Evolutionary conservation across 2,888 invertebrate genomes (phyloP), one percentile per base, ranked within the genome.

Genomic region (Dryobota labecula): DNA sequence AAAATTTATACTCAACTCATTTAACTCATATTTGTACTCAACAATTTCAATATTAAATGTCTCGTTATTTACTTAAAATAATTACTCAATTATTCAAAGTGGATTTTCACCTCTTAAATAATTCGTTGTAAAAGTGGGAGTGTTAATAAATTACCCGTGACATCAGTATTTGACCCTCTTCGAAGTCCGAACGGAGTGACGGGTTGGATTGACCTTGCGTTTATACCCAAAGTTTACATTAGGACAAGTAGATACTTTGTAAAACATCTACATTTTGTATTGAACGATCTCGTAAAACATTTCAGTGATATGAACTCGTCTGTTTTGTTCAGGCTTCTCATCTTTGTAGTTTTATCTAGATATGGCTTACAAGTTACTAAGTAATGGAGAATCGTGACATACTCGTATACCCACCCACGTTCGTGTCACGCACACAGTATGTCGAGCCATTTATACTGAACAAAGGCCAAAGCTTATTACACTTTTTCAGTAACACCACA

Each of bases 91-190:
- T 87, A 87, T 75, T 85, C 73, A 83, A 86, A 89, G 80, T 87
- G 82, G 71, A 83, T 82, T 82, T 57, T 66, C 63, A 73, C 75
- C 81, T 81, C 83, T 85, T 85, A 85, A 87, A 89, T 88, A 87
- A 88, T 87, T 87, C 80, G 74, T 76, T 81, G 79, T 73, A 82
- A 80, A 89, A 86, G 80, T 80, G 77, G 80, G 78, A 85, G 84
- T 87, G 86, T 89, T 88, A 89, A 91, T 92, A 92, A 92, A 92
- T 92, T 89, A 91, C 76, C 80, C 86, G 84, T 87, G 89, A 89
- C 90, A 90, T 88, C 85, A 87, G 86, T 86, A 84, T 88, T 89
- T 92, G 90, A 91, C 91, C 92, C 91, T 92, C 88, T 86, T 90
- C 86, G 85, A 76, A 82, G 74, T 77, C 76, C 77, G 77, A 78